Conservation (phyloP, 2,797 vertebrate species). For the Poeciliopsis infans region DNA sequence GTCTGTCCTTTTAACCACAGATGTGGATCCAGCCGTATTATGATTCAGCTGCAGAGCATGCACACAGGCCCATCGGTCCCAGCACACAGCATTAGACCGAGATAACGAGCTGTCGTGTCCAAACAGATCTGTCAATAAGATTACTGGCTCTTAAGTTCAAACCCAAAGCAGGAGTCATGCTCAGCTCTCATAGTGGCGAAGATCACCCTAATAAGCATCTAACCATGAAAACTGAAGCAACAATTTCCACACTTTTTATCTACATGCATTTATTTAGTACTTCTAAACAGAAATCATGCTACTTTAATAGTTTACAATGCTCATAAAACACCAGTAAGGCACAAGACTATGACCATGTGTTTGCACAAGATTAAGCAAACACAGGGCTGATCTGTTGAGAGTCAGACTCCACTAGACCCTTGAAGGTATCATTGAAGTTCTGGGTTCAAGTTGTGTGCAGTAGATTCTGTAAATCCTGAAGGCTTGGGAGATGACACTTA, state of each 20-base stretch:
- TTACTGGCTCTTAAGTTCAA: slow-evolving; percentile 17
- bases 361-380: background rate
- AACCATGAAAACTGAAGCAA: background rate
- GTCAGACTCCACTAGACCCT: background rate
- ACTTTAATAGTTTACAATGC: background rate
- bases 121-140: slow-evolving; percentile 29
- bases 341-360: background rate
- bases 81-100: slow-evolving; percentile 43
- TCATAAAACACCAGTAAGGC: background rate
- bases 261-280: background rate
- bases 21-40: slow-evolving; percentile 55
- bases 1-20: slow-evolving; percentile 66
- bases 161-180: slow-evolving; percentile 15
- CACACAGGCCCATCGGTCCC: slow-evolving; percentile 53
- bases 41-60: slow-evolving; percentile 57
- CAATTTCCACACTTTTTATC: background rate
- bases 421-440: background rate
- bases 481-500: background rate
- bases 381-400: background rate
- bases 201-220: background rate
- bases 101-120: slow-evolving; percentile 55
- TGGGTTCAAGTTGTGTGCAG: background rate
- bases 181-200: background rate
- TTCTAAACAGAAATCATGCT: background rate
- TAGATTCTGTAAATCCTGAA: background rate